Evolutionary conservation across 2,113 vertebrate species (phyloP).

Genomic region (Nesoenas mayeri): DNA sequence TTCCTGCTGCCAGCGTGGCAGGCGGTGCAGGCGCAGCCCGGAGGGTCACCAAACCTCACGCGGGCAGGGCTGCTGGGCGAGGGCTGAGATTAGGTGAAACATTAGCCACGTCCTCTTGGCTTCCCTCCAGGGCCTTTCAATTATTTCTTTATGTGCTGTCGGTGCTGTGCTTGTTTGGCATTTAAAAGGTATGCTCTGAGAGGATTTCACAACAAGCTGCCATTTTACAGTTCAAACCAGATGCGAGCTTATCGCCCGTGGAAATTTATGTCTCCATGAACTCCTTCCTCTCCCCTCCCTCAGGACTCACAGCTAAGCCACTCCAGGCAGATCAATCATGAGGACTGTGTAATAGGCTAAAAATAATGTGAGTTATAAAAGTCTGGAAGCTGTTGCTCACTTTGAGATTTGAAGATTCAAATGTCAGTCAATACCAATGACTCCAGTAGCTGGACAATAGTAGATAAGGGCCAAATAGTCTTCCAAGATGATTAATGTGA

Average conservation of each 20-base stretch:
- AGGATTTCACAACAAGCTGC: conserved; percentile 74
- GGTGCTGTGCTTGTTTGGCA: conserved; percentile 66
- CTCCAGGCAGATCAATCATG: conserved; percentile 64
- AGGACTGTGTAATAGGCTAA: conserved; percentile 68
- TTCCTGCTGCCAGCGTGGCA: conserved; percentile 21
- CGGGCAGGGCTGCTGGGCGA: conserved; percentile 7
- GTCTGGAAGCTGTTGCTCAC: conserved; percentile 61
- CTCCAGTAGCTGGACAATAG: background rate
- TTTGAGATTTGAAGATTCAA: conserved; percentile 29
- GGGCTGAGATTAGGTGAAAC: conserved; percentile 76
- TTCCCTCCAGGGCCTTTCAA: conserved; percentile 71
- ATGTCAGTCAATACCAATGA: conserved; percentile 7
- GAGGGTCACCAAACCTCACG: background rate
- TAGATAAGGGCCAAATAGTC: background rate
- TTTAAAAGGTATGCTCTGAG: conserved; percentile 52
- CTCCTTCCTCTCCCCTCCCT: conserved; percentile 33
- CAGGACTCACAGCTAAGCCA: conserved; percentile 24
- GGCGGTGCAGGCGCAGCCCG: conserved; percentile 40
- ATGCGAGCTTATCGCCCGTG: conserved; percentile 64
- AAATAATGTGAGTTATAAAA: conserved; percentile 64
- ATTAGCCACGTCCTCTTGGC: conserved; percentile 74
- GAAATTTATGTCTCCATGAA: conserved; percentile 57
- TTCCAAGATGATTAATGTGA: background rate
- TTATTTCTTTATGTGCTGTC: conserved; percentile 77
- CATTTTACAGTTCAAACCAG: conserved; percentile 68